Conservation (phyloP, 2,888 invertebrate species). For the Antheraea yamamai region DNA sequence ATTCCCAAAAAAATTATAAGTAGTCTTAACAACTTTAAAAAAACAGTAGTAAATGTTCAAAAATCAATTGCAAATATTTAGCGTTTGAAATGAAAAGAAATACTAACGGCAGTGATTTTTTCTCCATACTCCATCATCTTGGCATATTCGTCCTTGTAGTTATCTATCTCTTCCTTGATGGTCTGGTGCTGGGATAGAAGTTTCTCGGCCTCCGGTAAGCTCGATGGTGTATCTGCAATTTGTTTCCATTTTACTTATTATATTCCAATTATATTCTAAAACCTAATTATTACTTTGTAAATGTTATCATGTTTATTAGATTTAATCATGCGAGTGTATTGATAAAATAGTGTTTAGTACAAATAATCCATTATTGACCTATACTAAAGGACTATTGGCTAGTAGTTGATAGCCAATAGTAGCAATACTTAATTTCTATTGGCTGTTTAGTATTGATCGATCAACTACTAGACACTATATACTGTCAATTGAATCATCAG, state of each 20-base stretch:
- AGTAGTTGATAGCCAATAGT: too few species aligned
- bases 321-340: too few species aligned
- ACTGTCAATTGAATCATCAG: too few species aligned
- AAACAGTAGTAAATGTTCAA: neutral
- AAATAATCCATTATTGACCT: too few species aligned
- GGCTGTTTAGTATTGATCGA: too few species aligned
- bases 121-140: constrained; percentile 99
- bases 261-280: neutral
- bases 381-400: too few species aligned
- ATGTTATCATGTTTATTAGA: too few species aligned
- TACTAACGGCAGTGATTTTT: constrained; percentile 90
- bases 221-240: constrained; percentile 90
- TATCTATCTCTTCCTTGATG: constrained; percentile 99
- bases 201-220: constrained; percentile 97
- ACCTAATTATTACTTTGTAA: neutral
- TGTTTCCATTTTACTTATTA: neutral
- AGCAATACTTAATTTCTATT: too few species aligned
- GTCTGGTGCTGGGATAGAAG: constrained; percentile 98
- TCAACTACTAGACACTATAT: too few species aligned
- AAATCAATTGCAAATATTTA: neutral
- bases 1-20: too few species aligned
- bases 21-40: too few species aligned
- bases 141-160: constrained; percentile 98
- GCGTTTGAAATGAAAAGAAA: neutral
- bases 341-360: too few species aligned